phyloP scores from a whole-genome alignment of 2,888 invertebrate genomes.

The Nemoura dubitans region DNA sequence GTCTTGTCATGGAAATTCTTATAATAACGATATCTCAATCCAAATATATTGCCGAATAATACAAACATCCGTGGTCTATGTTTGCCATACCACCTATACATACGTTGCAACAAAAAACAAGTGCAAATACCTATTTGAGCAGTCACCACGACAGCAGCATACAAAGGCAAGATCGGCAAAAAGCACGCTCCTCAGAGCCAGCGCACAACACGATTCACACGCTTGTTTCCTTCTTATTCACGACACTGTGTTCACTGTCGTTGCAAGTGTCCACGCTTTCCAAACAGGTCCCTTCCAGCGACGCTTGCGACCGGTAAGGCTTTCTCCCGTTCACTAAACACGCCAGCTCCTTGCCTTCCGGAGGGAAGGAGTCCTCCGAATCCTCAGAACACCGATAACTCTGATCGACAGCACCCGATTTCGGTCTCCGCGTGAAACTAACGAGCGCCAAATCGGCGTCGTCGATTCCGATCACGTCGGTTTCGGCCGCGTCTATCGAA shows the following conservation, averaged over 20 bases:
- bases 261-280: neutral
- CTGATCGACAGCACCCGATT: too few species aligned
- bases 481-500: neutral
- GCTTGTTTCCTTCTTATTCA: conserved; percentile 47
- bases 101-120: neutral
- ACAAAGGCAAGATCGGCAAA: neutral
- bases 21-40: too few species aligned
- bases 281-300: neutral
- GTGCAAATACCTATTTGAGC: neutral
- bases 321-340: conserved; percentile 29
- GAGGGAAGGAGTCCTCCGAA: neutral
- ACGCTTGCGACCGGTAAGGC: neutral
- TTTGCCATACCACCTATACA: neutral
- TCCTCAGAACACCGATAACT: neutral
- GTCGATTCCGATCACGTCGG: neutral
- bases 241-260: conserved; percentile 32
- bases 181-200: neutral
- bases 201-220: conserved; percentile 30
- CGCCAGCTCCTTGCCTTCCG: conserved; percentile 4
- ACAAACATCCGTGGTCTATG: too few species aligned
- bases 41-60: too few species aligned
- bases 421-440: neutral
- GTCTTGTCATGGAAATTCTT: too few species aligned
- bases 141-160: neutral
- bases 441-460: conserved; percentile 1